Base-by-base conservation (phyloP, 2,113 vertebrate genomes). In the Forbesichthys papilliferus region DNA sequence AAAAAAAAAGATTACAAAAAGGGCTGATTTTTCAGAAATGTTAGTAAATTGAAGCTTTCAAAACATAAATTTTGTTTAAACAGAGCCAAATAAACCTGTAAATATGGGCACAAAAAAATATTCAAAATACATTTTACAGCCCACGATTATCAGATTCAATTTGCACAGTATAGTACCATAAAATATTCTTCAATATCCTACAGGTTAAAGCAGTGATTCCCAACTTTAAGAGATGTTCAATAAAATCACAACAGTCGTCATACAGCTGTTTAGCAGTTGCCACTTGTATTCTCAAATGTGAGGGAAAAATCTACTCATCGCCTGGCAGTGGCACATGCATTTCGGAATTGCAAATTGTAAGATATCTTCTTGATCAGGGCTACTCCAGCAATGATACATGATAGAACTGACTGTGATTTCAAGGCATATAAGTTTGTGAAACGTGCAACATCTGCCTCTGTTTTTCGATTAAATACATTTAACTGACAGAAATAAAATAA, bases 1-100 rank as follows among this genome's bases (percentile, higher is more conserved):
- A 33, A 81, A 68, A 73, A 67, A 62, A 1, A 42, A 74, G 75
- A 78, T 79, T 73, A 81, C 57, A 57, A 0, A 12, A 73, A 57
- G 68, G 75, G 57, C 33, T 42, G 36, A 49, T 51, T n/a, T 34
- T 42, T 42, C 36, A 42, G 3, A 42, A 5, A 3, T 58, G 9
- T 16, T 3, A 12, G 18, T 9, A 42, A 8, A 42, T 5, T 42
- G 36, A 42, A 42, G 36, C n/a, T 55, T 51, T 11, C 34, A 9
- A 60, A 60, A 13, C 57, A 60, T 12, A 60, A 42, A 33, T 8
- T 13, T 34, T 8, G 36, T 42, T 42, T 42, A 42, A 42, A 42
- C 7, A 42, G 5, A 42, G 7, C 1, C 4, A 42, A 5, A 42
- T 42, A 8, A 8, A 5, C 36, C 36, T 42, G 36, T 42, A 42